Evolutionary conservation across 2,888 invertebrate genomes (phyloP).

Genomic region (Tinea semifulvella): DNA sequence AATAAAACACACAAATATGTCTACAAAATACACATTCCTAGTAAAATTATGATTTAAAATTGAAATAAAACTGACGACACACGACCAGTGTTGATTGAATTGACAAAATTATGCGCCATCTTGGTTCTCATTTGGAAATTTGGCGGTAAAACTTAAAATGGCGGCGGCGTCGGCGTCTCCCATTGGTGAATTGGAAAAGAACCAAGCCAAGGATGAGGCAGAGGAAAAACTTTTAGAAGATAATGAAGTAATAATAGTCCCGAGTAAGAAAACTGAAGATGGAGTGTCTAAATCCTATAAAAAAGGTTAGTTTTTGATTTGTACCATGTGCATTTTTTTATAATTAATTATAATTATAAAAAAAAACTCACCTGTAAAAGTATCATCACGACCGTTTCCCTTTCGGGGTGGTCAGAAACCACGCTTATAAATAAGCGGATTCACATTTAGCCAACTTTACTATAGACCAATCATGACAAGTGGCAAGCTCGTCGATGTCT

Average conservation of each 20-base stretch:
- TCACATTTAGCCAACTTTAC: too few species aligned
- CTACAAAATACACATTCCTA: too few species aligned
- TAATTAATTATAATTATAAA: too few species aligned
- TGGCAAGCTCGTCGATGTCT: too few species aligned
- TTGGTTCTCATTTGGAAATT: background rate
- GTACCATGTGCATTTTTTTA: slow-evolving; percentile 3
- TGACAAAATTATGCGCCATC: background rate
- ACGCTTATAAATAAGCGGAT: too few species aligned
- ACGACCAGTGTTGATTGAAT: background rate
- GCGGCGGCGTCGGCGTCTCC: slow-evolving; percentile 30
- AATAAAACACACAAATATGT: too few species aligned
- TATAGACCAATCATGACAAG: too few species aligned
- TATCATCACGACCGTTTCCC: too few species aligned
- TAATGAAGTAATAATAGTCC: slow-evolving; percentile 32
- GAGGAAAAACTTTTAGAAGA: slow-evolving; percentile 41
- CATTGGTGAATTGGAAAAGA: slow-evolving; percentile 30
- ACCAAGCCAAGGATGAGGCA: slow-evolving; percentile 37
- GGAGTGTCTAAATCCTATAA: slow-evolving; percentile 44
- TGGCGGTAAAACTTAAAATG: slow-evolving; percentile 32
- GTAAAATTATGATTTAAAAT: too few species aligned
- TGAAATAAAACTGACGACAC: too few species aligned
- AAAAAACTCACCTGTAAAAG: too few species aligned
- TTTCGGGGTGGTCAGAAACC: too few species aligned
- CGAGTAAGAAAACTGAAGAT: slow-evolving; percentile 26
- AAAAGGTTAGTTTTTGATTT: slow-evolving; percentile 38